A percentile compares a stretch with the other conserved stretches of the same genome.
These are phyloP conservation scores for Julus scandinavius DNA, from an alignment of 2,888 invertebrate species.

Conservation along the genomic window DNA sequence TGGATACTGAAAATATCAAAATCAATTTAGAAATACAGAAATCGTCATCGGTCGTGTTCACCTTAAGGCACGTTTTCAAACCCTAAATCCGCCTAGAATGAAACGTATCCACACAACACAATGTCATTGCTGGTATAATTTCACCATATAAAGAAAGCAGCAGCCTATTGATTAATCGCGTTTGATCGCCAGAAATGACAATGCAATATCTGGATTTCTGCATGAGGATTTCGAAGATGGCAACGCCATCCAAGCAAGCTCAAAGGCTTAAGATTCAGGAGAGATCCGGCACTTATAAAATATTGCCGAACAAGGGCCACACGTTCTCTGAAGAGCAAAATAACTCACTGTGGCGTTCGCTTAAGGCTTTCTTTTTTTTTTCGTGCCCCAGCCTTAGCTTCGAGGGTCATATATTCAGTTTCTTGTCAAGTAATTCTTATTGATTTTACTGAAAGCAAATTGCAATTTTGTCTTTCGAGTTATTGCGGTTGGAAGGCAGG, in stretches of 20 bases:
- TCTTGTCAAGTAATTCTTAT: conserved; percentile 18
- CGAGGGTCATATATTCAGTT: conserved; percentile 18
- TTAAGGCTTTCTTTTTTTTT: neutral
- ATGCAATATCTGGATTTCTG: conserved; percentile 10
- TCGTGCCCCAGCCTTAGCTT: neutral
- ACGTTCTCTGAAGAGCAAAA: conserved; percentile 10
- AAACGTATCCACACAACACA: neutral
- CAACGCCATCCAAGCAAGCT: conserved; percentile 2
- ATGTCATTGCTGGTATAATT: neutral
- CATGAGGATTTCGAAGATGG: conserved; percentile 2
- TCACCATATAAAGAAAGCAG: neutral
- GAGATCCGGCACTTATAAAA: neutral
- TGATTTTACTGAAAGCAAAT: conserved; percentile 18
- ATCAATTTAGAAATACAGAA: neutral
- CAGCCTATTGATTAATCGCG: conserved; percentile 10
- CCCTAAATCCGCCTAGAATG: neutral
- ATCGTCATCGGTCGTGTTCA: conserved; percentile 5
- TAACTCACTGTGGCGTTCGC: neutral
- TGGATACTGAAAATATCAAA: neutral
- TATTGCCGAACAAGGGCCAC: conserved; percentile 11
- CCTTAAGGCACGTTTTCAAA: neutral
- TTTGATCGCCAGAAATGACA: conserved; percentile 18
- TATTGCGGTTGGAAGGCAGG: neutral
- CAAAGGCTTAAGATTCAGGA: neutral
- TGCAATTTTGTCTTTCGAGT: conserved; percentile 18